Conservation (phyloP, 2,888 invertebrate genomes). For the Mythimna ferrago region DNA sequence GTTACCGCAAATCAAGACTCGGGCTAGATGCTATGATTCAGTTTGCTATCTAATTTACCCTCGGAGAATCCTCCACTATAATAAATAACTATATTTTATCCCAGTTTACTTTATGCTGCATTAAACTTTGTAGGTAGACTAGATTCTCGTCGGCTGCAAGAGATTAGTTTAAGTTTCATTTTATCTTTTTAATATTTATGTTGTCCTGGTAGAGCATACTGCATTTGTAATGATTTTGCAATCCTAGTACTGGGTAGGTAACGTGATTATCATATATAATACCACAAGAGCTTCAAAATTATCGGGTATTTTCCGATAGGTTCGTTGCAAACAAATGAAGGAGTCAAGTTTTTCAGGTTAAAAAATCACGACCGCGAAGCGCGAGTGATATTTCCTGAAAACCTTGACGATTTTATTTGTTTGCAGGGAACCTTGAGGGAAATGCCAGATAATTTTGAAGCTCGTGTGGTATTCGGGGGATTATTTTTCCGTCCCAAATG, state of each 20-base stretch:
- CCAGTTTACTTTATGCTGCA: slow-evolving; percentile 25
- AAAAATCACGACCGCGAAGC: too few relatives aligned
- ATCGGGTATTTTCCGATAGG: too few relatives aligned
- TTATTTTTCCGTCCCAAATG: too few relatives aligned
- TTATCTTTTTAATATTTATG: slow-evolving; percentile 13
- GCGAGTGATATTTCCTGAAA: too few relatives aligned
- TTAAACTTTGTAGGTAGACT: slow-evolving; percentile 16
- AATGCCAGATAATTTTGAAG: too few relatives aligned
- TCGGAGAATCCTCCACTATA: slow-evolving; percentile 29
- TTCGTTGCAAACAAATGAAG: too few relatives aligned
- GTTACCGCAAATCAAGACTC: slow-evolving; percentile 40
- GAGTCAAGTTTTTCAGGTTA: too few relatives aligned
- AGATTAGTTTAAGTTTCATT: slow-evolving; percentile 12
- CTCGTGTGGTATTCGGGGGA: too few relatives aligned
- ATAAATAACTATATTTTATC: slow-evolving; percentile 47
- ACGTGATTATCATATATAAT: too few relatives aligned
- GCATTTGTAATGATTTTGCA: neutral
- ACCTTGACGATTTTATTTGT: too few relatives aligned
- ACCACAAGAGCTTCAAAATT: too few relatives aligned
- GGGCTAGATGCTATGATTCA: slow-evolving; percentile 51
- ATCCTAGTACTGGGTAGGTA: neutral
- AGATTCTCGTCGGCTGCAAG: slow-evolving; percentile 10
- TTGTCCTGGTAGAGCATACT: neutral
- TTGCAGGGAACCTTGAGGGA: too few relatives aligned
- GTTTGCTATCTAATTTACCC: slow-evolving; percentile 60